Evolutionary conservation across 2,797 vertebrate genomes (phyloP), one percentile per base, ranked within the genome.

Genomic region (Dermochelys coriacea): DNA sequence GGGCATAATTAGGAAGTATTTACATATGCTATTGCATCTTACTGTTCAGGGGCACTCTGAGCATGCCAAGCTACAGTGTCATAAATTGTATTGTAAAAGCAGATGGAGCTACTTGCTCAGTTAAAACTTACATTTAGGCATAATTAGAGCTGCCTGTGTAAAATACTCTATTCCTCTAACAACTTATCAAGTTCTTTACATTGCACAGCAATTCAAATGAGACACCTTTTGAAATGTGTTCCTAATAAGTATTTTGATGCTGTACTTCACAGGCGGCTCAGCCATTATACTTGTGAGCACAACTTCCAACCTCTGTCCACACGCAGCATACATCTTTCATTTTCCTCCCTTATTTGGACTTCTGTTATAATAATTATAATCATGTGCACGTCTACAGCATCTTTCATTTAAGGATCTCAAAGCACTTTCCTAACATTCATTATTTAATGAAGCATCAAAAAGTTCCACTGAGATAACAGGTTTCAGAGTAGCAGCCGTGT

Each of bases 51-150:
- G 80, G 78, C 84, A 34, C 79, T 80, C 27, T 0, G 80, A 96
- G 91, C 89, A 93, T 91, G 90, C 93, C 86, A 96, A 87, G 86
- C 49, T 92, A 94, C 85, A 83, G n/a, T 91, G 93, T 51, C 84
- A 89, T 93, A 97, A 95, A 96, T 97, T 2, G 11, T 52, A 19
- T 79, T 94, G 87, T 94, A 93, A 87, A 91, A 95, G 93, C 96
- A 96, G 94, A 97, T 96, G 97, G 94, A 97, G 87, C 18, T 91
- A 71, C 93, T 96, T 93, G 92, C 85, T 94, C 91, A 91, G 96
- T 89, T 94, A 88, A 93, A 95, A 94, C 85, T 89, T 75, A 91
- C 79, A 92, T 86, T 86, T 94, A 84, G 55, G 57, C 85, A 87
- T 97, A 97, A 96, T 96, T 95, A 94, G 89, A 94, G 59, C 95